These are phyloP conservation scores for Pachypeltis micranthus DNA, from an alignment of 1,140 invertebrate genomes.

Conservation along the genomic window DNA sequence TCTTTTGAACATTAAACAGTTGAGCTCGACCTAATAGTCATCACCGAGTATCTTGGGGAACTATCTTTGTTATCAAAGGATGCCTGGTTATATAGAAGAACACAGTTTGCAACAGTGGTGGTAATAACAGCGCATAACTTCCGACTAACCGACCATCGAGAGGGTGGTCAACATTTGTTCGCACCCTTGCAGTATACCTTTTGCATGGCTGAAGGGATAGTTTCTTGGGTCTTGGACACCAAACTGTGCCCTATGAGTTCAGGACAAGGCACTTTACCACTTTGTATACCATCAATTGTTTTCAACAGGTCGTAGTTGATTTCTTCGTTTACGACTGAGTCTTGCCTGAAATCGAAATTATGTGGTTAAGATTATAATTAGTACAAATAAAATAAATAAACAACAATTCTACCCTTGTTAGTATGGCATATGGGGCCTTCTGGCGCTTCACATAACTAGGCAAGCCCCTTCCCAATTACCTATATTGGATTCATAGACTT, in stretches of 20 bases:
- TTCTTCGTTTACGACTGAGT: slow-evolving; percentile 75
- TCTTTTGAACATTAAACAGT: too few species aligned
- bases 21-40: too few species aligned
- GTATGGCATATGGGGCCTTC: too few species aligned
- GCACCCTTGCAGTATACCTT: slow-evolving; percentile 35
- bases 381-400: too few species aligned
- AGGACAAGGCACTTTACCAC: slow-evolving; percentile 56
- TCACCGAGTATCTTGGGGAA: too few species aligned
- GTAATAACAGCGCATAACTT: not conserved
- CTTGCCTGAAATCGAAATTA: slow-evolving; percentile 56
- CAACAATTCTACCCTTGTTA: too few species aligned
- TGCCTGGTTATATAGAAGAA: too few species aligned
- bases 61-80: too few species aligned
- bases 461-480: too few species aligned
- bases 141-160: not conserved
- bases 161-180: not conserved
- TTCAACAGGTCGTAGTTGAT: slow-evolving; percentile 91
- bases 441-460: too few species aligned
- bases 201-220: slow-evolving; percentile 56
- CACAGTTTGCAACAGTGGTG: slow-evolving; percentile 1
- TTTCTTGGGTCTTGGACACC: slow-evolving; percentile 65
- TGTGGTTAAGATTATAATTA: too few species aligned
- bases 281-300: slow-evolving; percentile 58
- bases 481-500: too few species aligned
- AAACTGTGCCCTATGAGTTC: slow-evolving; percentile 58